These are phyloP conservation scores for Plagodis dolabraria DNA, from an alignment of 2,888 invertebrate species.

Conservation along the genomic window DNA sequence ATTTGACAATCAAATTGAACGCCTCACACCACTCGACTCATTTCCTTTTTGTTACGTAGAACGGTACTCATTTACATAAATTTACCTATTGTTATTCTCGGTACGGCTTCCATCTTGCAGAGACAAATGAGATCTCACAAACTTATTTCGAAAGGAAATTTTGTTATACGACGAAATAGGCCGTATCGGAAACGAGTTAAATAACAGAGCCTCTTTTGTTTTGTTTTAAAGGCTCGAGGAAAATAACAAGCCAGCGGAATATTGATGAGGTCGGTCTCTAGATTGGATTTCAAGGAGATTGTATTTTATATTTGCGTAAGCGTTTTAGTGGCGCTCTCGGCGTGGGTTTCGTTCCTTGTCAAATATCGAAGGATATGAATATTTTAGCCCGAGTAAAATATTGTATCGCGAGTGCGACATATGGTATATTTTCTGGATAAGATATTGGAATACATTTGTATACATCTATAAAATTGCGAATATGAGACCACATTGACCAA, in stretches of 20 bases:
- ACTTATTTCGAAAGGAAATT: conserved; percentile 68
- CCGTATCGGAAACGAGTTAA: conserved; percentile 84
- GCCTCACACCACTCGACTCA: conserved; percentile 62
- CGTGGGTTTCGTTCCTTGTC: conserved; percentile 43
- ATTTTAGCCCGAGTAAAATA: conserved; percentile 18
- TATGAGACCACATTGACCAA: too few species aligned
- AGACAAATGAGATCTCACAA: conserved; percentile 64
- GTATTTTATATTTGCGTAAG: conserved; percentile 56
- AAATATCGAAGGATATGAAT: conserved; percentile 33
- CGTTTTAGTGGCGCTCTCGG: conserved; percentile 49
- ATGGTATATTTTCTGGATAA: not conserved
- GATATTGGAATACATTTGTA: not conserved
- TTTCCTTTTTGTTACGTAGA: conserved; percentile 80
- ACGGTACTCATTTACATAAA: conserved; percentile 80
- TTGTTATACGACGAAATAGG: conserved; percentile 73
- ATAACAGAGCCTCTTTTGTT: conserved; percentile 76
- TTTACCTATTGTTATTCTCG: conserved; percentile 81
- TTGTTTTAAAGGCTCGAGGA: conserved; percentile 67
- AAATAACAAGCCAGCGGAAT: conserved; percentile 75
- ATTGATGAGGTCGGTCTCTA: conserved; percentile 66
- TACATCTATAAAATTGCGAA: not conserved
- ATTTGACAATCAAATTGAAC: conserved; percentile 69
- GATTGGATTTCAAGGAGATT: conserved; percentile 56
- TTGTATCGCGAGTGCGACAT: not conserved
- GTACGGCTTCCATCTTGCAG: conserved; percentile 61